phyloP scores from a whole-genome alignment of 1,140 invertebrate genomes.

The Caenorhabditis remanei region DNA sequence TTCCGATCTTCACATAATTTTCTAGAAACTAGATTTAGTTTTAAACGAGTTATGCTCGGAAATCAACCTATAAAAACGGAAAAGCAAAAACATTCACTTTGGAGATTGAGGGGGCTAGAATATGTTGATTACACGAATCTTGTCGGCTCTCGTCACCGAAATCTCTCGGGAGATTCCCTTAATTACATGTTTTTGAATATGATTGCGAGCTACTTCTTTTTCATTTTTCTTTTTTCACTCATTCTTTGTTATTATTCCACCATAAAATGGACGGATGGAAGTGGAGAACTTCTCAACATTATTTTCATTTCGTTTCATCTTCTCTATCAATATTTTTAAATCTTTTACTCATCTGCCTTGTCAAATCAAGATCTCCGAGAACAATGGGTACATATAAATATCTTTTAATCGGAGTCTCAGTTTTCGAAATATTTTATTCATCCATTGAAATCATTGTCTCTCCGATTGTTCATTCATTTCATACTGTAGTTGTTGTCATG shows the following conservation, averaged over 20 bases:
- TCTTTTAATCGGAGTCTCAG: neutral
- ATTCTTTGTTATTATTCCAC: neutral
- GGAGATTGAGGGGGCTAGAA: too few species aligned
- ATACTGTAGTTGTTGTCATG: neutral
- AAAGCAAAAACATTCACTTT: too few species aligned
- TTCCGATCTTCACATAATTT: too few species aligned
- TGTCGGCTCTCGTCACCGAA: neutral
- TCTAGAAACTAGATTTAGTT: too few species aligned
- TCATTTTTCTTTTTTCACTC: neutral
- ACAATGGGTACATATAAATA: slow-evolving; percentile 1
- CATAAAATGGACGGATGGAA: neutral
- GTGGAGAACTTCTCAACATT: neutral
- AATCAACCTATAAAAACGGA: too few species aligned
- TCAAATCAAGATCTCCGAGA: slow-evolving; percentile 18
- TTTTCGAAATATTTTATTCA: slow-evolving; percentile 26
- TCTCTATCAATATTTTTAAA: neutral
- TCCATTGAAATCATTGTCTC: neutral
- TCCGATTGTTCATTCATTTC: slow-evolving; percentile 35
- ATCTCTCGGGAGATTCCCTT: neutral
- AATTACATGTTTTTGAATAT: neutral
- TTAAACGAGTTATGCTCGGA: too few species aligned
- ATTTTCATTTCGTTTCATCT: neutral
- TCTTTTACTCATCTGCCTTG: neutral
- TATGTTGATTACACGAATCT: too few species aligned
- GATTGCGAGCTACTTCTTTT: neutral